These are phyloP conservation scores for Tetragonisca angustula DNA, from an alignment of 2,888 invertebrate genomes.

Conservation along the genomic window DNA sequence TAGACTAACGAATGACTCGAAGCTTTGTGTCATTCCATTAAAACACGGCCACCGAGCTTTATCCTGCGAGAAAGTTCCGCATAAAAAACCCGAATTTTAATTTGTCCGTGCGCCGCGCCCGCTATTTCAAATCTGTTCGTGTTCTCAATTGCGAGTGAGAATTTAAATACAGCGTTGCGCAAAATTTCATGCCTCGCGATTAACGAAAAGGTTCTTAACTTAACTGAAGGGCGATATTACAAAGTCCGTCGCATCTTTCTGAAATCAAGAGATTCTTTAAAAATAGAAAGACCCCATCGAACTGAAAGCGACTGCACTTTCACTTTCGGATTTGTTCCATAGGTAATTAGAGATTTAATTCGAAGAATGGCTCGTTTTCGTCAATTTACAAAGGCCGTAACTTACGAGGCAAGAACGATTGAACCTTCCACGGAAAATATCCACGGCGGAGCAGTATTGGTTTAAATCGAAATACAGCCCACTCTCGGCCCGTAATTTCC, in stretches of 20 bases:
- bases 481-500: not conserved
- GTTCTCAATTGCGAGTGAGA: not conserved
- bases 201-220: not conserved
- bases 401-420: not conserved
- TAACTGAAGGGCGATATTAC: not conserved
- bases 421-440: not conserved
- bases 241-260: not conserved
- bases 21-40: constrained; percentile 47
- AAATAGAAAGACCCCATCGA: not conserved
- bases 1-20: constrained; percentile 57
- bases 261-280: not conserved
- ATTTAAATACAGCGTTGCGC: not conserved
- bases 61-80: not conserved
- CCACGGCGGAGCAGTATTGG: not conserved
- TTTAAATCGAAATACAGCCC: not conserved
- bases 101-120: not conserved
- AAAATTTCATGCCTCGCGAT: not conserved
- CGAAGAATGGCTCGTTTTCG: not conserved
- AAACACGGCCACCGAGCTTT: constrained; percentile 25
- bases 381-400: not conserved
- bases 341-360: not conserved
- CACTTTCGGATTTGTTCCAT: not conserved
- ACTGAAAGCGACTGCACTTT: not conserved
- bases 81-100: constrained; percentile 27
- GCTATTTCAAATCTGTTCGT: no score